Evolutionary conservation across 2,797 vertebrate species (phyloP).

Genomic region (Threskiornis aethiopicus): DNA sequence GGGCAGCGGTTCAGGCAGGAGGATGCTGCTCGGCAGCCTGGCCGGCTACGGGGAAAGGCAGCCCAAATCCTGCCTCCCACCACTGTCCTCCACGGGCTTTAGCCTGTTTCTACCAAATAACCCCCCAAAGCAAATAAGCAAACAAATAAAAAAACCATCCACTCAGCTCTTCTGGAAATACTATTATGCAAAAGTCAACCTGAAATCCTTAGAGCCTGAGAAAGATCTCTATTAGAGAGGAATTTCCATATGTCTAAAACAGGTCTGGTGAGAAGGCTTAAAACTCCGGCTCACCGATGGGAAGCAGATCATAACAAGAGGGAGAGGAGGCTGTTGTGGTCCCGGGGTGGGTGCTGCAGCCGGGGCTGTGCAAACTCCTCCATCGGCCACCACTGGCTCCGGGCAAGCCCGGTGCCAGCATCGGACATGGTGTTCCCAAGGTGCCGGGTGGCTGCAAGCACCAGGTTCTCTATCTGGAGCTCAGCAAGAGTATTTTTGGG

Average conservation of each 20-base stretch:
- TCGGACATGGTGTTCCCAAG: accelerated
- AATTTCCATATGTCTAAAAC: background rate
- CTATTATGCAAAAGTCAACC: background rate
- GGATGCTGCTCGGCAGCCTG: background rate
- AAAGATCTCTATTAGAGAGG: background rate
- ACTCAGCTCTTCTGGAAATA: background rate
- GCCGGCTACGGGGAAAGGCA: background rate
- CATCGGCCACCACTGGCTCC: background rate
- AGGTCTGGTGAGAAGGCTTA: background rate
- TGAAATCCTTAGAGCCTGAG: background rate
- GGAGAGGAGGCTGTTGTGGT: background rate
- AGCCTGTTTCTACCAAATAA: background rate
- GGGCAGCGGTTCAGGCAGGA: background rate
- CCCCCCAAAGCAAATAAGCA: background rate
- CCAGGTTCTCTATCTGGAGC: background rate
- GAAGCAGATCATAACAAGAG: background rate
- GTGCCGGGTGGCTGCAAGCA: background rate
- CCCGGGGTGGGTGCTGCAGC: background rate
- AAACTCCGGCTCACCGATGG: background rate
- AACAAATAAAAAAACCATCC: background rate
- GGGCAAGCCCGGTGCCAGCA: accelerated
- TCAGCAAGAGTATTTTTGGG: background rate
- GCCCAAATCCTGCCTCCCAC: background rate
- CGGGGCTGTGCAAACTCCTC: background rate
- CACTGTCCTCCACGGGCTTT: background rate